Evolutionary conservation across 2,113 vertebrate genomes (phyloP).

Genomic region (Perca schrenkii): DNA sequence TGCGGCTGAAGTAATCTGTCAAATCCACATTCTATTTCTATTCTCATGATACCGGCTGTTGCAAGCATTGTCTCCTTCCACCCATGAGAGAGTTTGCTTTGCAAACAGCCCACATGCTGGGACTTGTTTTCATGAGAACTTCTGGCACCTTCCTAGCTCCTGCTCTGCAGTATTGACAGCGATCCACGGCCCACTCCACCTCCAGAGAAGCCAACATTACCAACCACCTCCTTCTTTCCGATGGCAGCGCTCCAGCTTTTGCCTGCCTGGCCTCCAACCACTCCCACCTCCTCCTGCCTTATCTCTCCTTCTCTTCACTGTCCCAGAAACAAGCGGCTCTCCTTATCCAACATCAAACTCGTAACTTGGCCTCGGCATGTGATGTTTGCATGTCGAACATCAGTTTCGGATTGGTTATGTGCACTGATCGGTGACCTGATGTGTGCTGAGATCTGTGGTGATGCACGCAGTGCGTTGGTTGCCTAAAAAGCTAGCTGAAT

Average conservation of each 20-base stretch:
- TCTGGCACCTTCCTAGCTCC: slow-evolving; percentile 55
- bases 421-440: slow-evolving; percentile 41
- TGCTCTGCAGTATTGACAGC: slow-evolving; percentile 57
- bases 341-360: slow-evolving; percentile 28
- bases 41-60: slow-evolving; percentile 5
- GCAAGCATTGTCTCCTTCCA: slow-evolving; percentile 9
- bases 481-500: background rate
- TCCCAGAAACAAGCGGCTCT: slow-evolving; percentile 27
- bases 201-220: slow-evolving; percentile 69
- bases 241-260: slow-evolving; percentile 72
- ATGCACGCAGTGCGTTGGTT: slow-evolving; percentile 9
- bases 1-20: background rate
- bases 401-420: background rate
- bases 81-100: slow-evolving; percentile 23
- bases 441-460: slow-evolving; percentile 31
- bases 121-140: slow-evolving; percentile 58
- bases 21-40: background rate
- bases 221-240: slow-evolving; percentile 70
- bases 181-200: slow-evolving; percentile 74
- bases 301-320: slow-evolving; percentile 55
- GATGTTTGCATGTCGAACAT: slow-evolving; percentile 15
- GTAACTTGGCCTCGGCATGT: background rate
- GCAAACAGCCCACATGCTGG: slow-evolving; percentile 55
- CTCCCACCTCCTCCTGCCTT: slow-evolving; percentile 59
- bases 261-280: slow-evolving; percentile 59